Evolutionary conservation across 2,797 vertebrate genomes (phyloP).

Genomic region (Phyllotis vaccarum): DNA sequence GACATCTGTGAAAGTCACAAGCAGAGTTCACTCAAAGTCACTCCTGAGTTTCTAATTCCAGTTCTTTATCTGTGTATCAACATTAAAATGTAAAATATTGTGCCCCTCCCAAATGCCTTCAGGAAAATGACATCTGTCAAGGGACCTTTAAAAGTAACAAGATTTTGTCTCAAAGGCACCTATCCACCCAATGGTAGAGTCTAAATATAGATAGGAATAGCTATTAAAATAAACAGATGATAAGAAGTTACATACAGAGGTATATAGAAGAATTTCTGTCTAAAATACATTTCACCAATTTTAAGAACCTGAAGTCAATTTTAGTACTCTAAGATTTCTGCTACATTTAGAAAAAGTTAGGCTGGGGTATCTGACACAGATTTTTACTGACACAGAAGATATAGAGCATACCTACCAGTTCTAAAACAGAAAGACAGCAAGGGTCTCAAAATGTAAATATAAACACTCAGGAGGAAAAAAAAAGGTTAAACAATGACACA

Average conservation of each 20-base stretch:
- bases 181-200: background rate
- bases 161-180: background rate
- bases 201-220: constrained; percentile 28
- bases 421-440: background rate
- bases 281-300: constrained; percentile 5
- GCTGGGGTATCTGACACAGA: background rate
- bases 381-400: background rate
- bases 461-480: background rate
- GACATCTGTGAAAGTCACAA: constrained; percentile 74
- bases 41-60: constrained; percentile 5
- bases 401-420: background rate
- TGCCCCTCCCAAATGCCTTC: constrained; percentile 16
- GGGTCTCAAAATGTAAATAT: background rate
- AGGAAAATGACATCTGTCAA: background rate
- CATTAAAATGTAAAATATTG: background rate
- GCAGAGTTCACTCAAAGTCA: background rate
- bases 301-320: constrained; percentile 16
- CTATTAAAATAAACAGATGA: background rate
- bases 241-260: background rate
- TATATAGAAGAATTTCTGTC: background rate
- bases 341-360: background rate
- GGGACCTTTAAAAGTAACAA: background rate
- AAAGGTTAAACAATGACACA: background rate
- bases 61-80: constrained; percentile 7
- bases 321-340: background rate